phyloP scores from a whole-genome alignment of 2,888 invertebrate genomes.

The Anorthoa munda region DNA sequence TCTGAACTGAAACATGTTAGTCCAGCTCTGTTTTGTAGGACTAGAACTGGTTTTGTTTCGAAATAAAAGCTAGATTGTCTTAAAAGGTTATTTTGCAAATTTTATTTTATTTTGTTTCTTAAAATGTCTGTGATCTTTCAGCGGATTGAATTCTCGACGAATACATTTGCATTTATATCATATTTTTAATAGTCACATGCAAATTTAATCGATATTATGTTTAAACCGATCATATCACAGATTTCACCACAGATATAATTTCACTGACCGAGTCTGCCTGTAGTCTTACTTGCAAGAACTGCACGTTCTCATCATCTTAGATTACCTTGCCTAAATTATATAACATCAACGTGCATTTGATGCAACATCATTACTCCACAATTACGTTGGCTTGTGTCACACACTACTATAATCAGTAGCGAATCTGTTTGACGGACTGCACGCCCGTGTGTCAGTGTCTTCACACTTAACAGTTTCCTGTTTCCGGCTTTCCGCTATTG shows the following conservation, averaged over 20 bases:
- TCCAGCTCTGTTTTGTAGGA: conserved; percentile 8
- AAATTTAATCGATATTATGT: conserved; percentile 3
- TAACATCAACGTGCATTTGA: conserved; percentile 47
- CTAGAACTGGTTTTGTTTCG: conserved; percentile 43
- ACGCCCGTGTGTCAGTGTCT: conserved; percentile 49
- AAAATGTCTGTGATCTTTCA: conserved; percentile 16
- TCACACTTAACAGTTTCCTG: conserved; percentile 57
- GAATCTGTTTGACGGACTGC: conserved; percentile 23
- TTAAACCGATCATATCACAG: conserved; percentile 18
- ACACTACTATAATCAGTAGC: conserved; percentile 17
- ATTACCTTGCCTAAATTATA: conserved; percentile 40
- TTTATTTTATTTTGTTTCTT: conserved; percentile 10
- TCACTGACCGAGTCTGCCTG: conserved; percentile 7
- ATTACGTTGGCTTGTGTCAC: conserved; percentile 30
- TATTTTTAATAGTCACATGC: conserved; percentile 11
- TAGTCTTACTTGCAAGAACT: conserved; percentile 30
- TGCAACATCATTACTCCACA: conserved; percentile 48
- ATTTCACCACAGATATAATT: conserved; percentile 11
- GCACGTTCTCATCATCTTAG: conserved; percentile 37
- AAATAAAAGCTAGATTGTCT: conserved; percentile 36
- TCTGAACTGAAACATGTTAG: conserved; percentile 31
- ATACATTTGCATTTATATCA: conserved; percentile 21
- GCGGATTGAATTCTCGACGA: conserved; percentile 5
- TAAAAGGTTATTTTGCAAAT: conserved; percentile 30
- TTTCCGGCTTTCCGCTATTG: conserved; percentile 61